A percentile compares a stretch with the other conserved stretches of the same genome.
Evolutionary conservation across 1,140 invertebrate genomes (phyloP).

Genomic region (Teleogryllus occipitalis): DNA sequence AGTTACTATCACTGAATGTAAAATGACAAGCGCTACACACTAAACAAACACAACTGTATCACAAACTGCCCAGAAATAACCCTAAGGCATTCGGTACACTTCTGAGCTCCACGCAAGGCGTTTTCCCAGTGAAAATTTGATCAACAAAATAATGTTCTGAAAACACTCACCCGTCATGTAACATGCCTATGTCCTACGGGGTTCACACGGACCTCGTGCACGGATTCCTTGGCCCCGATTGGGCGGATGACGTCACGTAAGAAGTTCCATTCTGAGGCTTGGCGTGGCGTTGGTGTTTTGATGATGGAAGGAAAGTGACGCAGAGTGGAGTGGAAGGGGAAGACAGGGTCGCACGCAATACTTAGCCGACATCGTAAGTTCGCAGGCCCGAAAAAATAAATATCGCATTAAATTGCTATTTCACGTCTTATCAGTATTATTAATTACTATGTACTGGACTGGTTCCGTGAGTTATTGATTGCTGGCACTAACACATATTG

Average conservation of each 20-base stretch:
- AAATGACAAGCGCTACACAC: neutral
- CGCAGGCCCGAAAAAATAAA: no score
- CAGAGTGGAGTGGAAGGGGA: constrained; percentile 10
- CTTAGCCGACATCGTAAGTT: no score
- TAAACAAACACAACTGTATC: neutral
- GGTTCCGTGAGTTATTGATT: no score
- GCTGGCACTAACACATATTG: no score
- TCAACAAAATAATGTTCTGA: constrained; percentile 48
- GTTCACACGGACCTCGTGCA: constrained; percentile 31
- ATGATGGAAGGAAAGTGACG: constrained; percentile 12
- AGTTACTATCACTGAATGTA: constrained; percentile 6
- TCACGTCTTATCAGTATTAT: no score
- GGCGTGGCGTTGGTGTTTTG: constrained; percentile 20
- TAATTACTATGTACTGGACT: no score
- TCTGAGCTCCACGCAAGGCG: constrained; percentile 20
- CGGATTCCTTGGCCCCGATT: constrained; percentile 28
- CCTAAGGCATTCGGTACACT: constrained; percentile 9
- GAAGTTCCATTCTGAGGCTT: constrained; percentile 22
- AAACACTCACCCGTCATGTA: constrained; percentile 48
- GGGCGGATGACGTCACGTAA: constrained; percentile 28
- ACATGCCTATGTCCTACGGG: constrained; percentile 42
- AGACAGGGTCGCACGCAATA: neutral
- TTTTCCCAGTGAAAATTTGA: constrained; percentile 39
- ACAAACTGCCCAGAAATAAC: constrained; percentile 10
- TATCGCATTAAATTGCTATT: no score